A percentile compares a stretch with the other conserved stretches of the same genome.
Evolutionary conservation across 2,797 vertebrate genomes (phyloP).

Genomic region (Masticophis lateralis): DNA sequence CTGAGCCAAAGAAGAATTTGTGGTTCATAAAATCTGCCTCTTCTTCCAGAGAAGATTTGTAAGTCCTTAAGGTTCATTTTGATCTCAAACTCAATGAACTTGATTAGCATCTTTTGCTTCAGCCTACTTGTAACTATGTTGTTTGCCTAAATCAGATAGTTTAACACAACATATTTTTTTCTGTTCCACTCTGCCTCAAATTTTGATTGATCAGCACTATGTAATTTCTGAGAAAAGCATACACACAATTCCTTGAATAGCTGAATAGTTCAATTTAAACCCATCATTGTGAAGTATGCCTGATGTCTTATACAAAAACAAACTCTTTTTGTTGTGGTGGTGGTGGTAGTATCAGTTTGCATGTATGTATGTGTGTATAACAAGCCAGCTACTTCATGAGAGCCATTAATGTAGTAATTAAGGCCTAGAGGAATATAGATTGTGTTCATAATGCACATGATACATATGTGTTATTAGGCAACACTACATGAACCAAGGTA

Average conservation of each 20-base stretch:
- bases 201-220: not conserved
- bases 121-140: not conserved
- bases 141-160: not conserved
- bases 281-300: not conserved
- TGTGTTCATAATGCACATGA: slow-evolving; percentile 28
- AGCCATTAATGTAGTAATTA: slow-evolving; percentile 39
- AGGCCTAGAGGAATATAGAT: slow-evolving; percentile 37
- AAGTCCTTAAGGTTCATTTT: not conserved
- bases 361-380: not conserved
- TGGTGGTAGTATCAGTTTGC: not conserved
- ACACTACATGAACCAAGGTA: slow-evolving; percentile 25
- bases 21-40: not conserved
- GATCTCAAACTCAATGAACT: not conserved
- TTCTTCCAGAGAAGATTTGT: not conserved
- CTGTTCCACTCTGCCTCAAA: not conserved
- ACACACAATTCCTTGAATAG: slow-evolving; percentile 1
- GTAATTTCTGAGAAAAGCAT: slow-evolving; percentile 13
- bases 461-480: slow-evolving; percentile 36
- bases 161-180: not conserved
- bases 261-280: not conserved
- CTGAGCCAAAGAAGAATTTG: not conserved
- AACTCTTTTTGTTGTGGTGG: slow-evolving; percentile 25
- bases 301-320: not conserved
- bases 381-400: slow-evolving; percentile 19
- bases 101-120: not conserved